Percentiles rank a stretch among this genome's conserved stretches.
phyloP scores from a whole-genome alignment of 1,140 invertebrate species.

The Saccostrea glomerata region DNA sequence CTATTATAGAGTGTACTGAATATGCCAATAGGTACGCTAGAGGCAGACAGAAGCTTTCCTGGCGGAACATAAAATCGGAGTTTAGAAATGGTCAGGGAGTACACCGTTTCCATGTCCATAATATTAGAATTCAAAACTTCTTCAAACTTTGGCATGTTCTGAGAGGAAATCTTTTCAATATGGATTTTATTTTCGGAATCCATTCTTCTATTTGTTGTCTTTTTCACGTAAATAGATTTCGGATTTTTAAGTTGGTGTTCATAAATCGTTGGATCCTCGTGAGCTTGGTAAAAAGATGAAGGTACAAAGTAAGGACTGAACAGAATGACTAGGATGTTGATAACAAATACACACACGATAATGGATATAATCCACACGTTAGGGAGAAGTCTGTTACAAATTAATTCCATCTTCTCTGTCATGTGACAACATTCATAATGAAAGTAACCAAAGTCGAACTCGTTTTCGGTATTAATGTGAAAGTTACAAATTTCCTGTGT shows the following conservation, averaged over 20 bases:
- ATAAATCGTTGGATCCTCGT: background rate
- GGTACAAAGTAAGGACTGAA: slow-evolving; percentile 13
- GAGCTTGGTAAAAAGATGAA: background rate
- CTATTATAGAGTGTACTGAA: background rate
- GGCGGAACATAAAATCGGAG: background rate
- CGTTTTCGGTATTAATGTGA: background rate
- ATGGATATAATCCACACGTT: background rate
- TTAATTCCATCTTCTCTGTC: background rate
- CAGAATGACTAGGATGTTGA: background rate
- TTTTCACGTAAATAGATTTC: background rate
- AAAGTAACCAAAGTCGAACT: slow-evolving; percentile 13
- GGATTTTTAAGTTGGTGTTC: background rate
- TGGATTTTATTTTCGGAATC: background rate
- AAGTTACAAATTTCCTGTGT: slow-evolving; percentile 19
- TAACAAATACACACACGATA: slow-evolving; percentile 7
- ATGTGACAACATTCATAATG: slow-evolving; percentile 11
- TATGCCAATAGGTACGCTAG: background rate
- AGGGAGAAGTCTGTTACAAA: slow-evolving; percentile 1
- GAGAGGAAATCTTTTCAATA: no score
- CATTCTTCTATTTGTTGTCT: background rate
- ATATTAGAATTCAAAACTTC: background rate
- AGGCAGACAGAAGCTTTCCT: background rate
- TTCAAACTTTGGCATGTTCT: background rate
- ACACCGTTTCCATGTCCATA: background rate
- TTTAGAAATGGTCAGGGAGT: slow-evolving; percentile 16